Base-by-base conservation (phyloP, 2,113 vertebrate species). In the Toxotes chatareus region DNA sequence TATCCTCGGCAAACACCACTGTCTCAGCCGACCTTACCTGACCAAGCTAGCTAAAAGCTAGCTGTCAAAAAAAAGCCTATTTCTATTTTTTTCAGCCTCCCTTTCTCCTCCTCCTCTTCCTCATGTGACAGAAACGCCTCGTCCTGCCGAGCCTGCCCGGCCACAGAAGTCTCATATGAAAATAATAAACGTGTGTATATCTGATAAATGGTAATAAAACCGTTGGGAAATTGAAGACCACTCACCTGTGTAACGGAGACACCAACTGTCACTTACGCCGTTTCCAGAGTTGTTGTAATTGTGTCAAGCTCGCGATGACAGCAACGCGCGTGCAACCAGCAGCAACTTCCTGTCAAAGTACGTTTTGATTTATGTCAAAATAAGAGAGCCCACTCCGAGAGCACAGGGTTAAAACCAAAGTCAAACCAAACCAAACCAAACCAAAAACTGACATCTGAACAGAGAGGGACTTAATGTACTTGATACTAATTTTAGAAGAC, bases 51-150 rank as follows among this genome's bases (percentile, higher is more conserved):
- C 80, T 66, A 16, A 38, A 46, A 55, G 89, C 85, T 91, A 91
- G 76, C 88, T 93, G 90, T 88, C 91, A 93, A 89, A 90, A 27
- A 27, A 88, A 79, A 78, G 32, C 56, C 16, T 61, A 84, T 87
- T 88, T 86, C 68, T 63, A 8, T 61, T 55, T 80, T 73, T 47
- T 73, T 42, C 14, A 60, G 59, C 67, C 83, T 71, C 32, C 51
- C 21, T 68, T 76, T 78, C 51, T 73, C 64, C 79, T 80, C 65
- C 81, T 75, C 82, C 78, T 73, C 27, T 1, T 27, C 47, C 85
- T 92, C 92, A 79, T 90, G 87, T 89, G 88, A 92, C 85, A 91
- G 53, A 89, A 80, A 73, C 84, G 75, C 64, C 62, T 79, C 74
- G 60, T 86, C 49, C 77, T 69, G 5, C 16, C 21, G 5, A 81